phyloP scores from a whole-genome alignment of 2,888 invertebrate genomes.

The Aromia moschata region DNA sequence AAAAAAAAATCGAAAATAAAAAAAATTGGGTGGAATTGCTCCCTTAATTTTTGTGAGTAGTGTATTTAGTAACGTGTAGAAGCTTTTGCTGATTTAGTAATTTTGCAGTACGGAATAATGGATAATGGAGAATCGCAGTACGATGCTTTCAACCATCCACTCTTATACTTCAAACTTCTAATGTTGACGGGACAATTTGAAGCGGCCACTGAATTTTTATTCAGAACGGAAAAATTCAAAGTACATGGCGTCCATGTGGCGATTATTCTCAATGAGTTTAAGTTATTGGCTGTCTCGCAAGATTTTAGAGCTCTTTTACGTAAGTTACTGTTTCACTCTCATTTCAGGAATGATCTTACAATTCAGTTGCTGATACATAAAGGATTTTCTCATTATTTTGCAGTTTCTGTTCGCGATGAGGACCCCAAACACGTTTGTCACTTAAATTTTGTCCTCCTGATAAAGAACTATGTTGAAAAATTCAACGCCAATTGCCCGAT shows the following conservation, averaged over 20 bases:
- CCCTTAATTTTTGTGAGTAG: too few species aligned
- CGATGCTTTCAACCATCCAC: slow-evolving; percentile 89
- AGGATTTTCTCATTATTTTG: not conserved
- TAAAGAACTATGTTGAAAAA: slow-evolving; percentile 88
- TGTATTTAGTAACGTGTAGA: too few species aligned
- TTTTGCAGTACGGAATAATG: too few species aligned
- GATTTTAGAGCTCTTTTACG: slow-evolving; percentile 79
- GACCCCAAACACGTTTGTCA: slow-evolving; percentile 84
- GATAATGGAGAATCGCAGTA: slow-evolving; percentile 93
- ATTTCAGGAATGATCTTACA: too few species aligned
- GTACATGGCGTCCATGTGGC: slow-evolving; percentile 95
- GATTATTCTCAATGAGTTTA: slow-evolving; percentile 83
- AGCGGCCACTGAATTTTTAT: slow-evolving; percentile 92
- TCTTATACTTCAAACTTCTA: slow-evolving; percentile 88
- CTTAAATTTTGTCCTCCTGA: slow-evolving; percentile 86
- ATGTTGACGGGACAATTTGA: slow-evolving; percentile 95
- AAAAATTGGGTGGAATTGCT: too few species aligned
- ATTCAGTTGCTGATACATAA: not conserved
- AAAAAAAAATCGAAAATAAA: too few species aligned
- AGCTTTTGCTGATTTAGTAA: too few species aligned
- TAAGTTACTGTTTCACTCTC: too few species aligned
- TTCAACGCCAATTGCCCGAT: slow-evolving; percentile 90
- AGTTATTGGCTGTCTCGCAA: slow-evolving; percentile 76
- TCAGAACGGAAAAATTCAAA: slow-evolving; percentile 74
- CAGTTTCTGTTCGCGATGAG: slow-evolving; percentile 80